Percentiles rank a stretch among this genome's conserved stretches.
phyloP scores from a whole-genome alignment of 2,113 vertebrate species.

The Pogona vitticeps region DNA sequence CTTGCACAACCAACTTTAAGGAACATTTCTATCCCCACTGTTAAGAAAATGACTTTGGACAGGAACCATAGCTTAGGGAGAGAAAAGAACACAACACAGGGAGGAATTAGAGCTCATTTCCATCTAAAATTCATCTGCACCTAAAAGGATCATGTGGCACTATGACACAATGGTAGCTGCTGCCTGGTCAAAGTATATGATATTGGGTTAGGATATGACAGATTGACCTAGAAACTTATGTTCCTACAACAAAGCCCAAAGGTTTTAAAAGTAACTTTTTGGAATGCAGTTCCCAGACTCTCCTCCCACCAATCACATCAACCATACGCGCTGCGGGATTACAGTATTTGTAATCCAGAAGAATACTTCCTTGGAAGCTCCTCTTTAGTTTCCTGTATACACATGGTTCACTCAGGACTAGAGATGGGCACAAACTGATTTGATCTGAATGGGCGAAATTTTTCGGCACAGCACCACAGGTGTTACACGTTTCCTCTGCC shows the following conservation, averaged over 20 bases:
- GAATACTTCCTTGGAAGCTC: too few relatives aligned
- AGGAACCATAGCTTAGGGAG: not conserved
- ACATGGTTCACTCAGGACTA: too few relatives aligned
- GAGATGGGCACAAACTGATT: too few relatives aligned
- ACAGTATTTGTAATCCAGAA: too few relatives aligned
- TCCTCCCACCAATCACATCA: too few relatives aligned
- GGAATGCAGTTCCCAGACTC: too few relatives aligned
- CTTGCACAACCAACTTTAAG: constrained; percentile 3
- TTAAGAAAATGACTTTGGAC: not conserved
- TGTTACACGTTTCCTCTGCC: too few relatives aligned
- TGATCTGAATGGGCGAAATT: too few relatives aligned
- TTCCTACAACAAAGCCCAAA: not conserved
- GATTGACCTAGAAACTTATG: not conserved
- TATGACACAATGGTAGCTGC: not conserved
- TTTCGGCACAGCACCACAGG: too few relatives aligned
- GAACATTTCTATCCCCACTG: not conserved
- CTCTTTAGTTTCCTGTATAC: too few relatives aligned
- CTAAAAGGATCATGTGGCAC: not conserved
- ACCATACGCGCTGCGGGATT: too few relatives aligned
- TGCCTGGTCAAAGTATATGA: not conserved
- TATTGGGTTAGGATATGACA: not conserved
- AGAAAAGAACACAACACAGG: not conserved
- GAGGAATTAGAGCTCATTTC: not conserved
- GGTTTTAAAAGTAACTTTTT: too few relatives aligned
- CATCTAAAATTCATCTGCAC: not conserved